Percentiles rank a stretch among this genome's conserved stretches.
Conservation (phyloP, 1,140 invertebrate genomes). For the Brachionus calyciflorus region DNA sequence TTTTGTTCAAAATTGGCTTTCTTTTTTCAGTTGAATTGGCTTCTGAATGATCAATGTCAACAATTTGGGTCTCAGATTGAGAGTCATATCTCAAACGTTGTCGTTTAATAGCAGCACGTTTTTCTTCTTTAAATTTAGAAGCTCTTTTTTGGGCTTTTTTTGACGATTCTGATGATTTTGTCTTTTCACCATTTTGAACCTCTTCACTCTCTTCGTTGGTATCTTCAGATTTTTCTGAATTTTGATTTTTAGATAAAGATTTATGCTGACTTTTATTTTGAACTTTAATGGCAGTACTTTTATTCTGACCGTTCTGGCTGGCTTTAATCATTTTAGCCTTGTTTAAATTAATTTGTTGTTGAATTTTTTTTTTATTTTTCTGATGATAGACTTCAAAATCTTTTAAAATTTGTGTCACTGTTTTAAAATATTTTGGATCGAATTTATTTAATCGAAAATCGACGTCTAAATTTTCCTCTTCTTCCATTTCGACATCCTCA, state of each 20-base stretch:
- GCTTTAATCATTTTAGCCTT: constrained; percentile 3
- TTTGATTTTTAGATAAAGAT: constrained; percentile 26
- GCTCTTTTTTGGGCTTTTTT: constrained; percentile 50
- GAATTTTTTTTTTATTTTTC: constrained; percentile 39
- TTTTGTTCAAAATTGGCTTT: constrained; percentile 72
- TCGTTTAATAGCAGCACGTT: constrained; percentile 45
- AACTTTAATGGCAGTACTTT: constrained; percentile 24
- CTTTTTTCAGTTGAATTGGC: constrained; percentile 46
- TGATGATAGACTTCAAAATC: constrained; percentile 31
- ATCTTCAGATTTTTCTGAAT: background rate
- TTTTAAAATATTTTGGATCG: constrained; percentile 39
- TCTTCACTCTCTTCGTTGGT: constrained; percentile 48
- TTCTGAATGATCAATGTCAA: constrained; percentile 37
- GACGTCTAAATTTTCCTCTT: background rate
- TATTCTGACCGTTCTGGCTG: background rate
- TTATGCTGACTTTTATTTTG: constrained; percentile 35
- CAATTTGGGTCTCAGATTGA: constrained; percentile 25
- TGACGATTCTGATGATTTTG: constrained; percentile 51
- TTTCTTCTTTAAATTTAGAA: constrained; percentile 50
- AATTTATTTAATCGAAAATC: constrained; percentile 28
- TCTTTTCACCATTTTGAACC: constrained; percentile 51
- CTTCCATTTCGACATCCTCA: constrained; percentile 4
- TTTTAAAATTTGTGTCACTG: constrained; percentile 36
- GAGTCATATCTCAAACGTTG: constrained; percentile 21
- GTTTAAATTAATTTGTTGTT: background rate